A percentile compares a stretch with the other conserved stretches of the same genome.
phyloP scores from a whole-genome alignment of 2,113 vertebrate species.

The Coracopsis vasa region DNA sequence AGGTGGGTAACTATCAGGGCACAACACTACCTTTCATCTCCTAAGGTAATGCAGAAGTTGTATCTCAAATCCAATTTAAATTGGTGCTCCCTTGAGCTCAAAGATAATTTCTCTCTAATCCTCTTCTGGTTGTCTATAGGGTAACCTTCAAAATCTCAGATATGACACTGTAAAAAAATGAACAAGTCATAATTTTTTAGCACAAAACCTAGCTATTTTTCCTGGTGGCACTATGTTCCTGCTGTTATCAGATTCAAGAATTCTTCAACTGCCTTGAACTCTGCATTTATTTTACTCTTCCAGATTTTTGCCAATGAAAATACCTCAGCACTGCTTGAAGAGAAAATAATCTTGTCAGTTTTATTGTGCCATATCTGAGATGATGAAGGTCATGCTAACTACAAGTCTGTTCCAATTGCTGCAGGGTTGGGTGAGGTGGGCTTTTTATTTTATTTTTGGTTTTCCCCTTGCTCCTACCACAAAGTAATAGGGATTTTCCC shows the following conservation, averaged over 20 bases:
- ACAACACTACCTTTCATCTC: not conserved
- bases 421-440: conserved; percentile 26
- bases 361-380: conserved; percentile 46
- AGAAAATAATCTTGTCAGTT: conserved; percentile 45
- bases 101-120: conserved; percentile 66
- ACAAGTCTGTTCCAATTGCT: conserved; percentile 29
- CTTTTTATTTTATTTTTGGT: conserved; percentile 60
- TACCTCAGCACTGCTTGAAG: not conserved
- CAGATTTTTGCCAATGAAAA: conserved; percentile 35
- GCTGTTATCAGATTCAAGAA: conserved; percentile 31
- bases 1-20: conserved; percentile 1
- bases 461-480: conserved; percentile 13
- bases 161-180: conserved; percentile 18
- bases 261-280: conserved; percentile 44
- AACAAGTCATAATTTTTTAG: conserved; percentile 40
- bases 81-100: conserved; percentile 48
- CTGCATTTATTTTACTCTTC: conserved; percentile 29
- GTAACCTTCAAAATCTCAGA: conserved; percentile 54
- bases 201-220: conserved; percentile 32
- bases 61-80: conserved; percentile 63
- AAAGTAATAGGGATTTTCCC: conserved; percentile 46
- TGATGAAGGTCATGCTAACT: conserved; percentile 49
- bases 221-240: conserved; percentile 19
- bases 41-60: conserved; percentile 36
- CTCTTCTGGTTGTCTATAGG: conserved; percentile 25